These are phyloP conservation scores for Lates japonicus DNA, from an alignment of 2,797 vertebrate species.

Conservation along the genomic window DNA sequence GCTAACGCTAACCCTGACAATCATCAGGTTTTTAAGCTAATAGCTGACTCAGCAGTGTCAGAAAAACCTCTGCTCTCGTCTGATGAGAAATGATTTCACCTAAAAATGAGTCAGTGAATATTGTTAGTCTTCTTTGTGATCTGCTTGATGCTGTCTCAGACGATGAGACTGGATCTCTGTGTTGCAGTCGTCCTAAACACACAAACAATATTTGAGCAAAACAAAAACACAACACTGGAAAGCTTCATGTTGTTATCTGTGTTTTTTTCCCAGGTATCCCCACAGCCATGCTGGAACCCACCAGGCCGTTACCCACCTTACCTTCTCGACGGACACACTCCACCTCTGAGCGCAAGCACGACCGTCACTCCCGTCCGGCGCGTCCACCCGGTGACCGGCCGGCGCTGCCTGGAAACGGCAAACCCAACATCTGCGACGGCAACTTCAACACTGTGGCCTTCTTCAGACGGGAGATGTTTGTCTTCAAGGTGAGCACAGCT, in stretches of 20 bases:
- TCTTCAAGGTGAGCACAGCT: conserved; percentile 92
- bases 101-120: not conserved
- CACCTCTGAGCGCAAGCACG: conserved; percentile 92
- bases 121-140: not conserved
- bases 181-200: not conserved
- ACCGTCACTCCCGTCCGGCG: conserved; percentile 91
- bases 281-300: conserved; percentile 95
- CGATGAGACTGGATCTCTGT: conserved; percentile 5
- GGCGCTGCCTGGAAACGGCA: conserved; percentile 88
- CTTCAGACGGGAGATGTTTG: conserved; percentile 98
- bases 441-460: conserved; percentile 98
- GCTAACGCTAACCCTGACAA: not conserved
- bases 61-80: too few species aligned
- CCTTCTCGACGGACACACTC: conserved; percentile 92
- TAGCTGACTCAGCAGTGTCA: too few species aligned
- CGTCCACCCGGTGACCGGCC: conserved; percentile 92
- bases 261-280: conserved; percentile 89
- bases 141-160: not conserved
- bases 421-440: conserved; percentile 98
- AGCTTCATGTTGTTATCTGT: not conserved
- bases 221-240: not conserved
- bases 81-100: too few species aligned
- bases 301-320: conserved; percentile 93
- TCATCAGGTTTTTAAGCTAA: too few species aligned
- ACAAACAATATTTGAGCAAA: not conserved